phyloP scores from a whole-genome alignment of 2,888 invertebrate genomes.

The Cephus runcator region DNA sequence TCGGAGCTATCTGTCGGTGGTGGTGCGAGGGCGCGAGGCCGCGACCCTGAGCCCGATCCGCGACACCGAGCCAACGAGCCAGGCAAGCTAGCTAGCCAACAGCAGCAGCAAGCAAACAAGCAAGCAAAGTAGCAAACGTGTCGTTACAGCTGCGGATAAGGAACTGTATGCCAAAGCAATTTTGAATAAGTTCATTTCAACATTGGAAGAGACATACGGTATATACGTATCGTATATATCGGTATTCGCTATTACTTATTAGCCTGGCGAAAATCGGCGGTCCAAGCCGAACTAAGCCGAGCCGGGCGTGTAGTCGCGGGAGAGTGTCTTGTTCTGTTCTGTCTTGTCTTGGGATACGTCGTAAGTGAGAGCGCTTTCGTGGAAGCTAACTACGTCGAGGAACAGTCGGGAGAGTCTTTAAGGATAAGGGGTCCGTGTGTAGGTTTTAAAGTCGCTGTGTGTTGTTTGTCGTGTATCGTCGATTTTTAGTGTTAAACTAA shows the following conservation, averaged over 20 bases:
- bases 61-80: conserved; percentile 23
- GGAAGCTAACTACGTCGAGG: background rate
- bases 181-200: background rate
- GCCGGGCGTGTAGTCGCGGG: background rate
- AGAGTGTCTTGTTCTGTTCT: background rate
- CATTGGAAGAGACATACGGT: background rate
- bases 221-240: background rate
- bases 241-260: background rate
- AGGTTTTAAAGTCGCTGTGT: background rate
- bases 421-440: background rate
- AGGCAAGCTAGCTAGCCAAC: background rate
- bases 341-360: background rate
- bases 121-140: background rate
- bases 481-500: background rate
- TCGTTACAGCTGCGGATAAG: background rate
- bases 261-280: background rate
- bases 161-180: background rate
- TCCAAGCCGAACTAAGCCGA: background rate
- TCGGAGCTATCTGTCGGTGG: background rate
- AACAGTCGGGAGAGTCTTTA: background rate
- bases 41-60: conserved; percentile 46
- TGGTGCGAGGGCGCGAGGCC: conserved; percentile 40
- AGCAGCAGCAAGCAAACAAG: background rate
- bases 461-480: background rate
- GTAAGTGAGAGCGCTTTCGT: background rate